Evolutionary conservation across 1,140 invertebrate genomes (phyloP).

Genomic region (Aricia agestis): DNA sequence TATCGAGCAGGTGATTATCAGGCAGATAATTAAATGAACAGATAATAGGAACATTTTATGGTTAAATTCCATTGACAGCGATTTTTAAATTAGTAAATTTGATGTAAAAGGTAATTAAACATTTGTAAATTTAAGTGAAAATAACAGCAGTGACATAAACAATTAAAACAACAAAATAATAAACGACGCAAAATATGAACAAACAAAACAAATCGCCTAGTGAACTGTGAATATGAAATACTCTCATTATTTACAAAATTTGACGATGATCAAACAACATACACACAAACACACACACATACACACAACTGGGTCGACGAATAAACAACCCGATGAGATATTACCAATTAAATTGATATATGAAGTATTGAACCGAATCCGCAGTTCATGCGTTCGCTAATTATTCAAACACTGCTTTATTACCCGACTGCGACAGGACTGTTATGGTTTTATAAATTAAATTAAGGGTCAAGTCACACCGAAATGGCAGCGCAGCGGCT

Average conservation of each 20-base stretch:
- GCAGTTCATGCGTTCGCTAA: constrained; percentile 48
- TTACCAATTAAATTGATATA: constrained; percentile 57
- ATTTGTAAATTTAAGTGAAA: too few relatives aligned
- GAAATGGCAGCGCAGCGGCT: too few relatives aligned
- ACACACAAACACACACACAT: constrained; percentile 37
- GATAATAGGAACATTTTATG: not conserved
- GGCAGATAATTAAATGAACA: not conserved
- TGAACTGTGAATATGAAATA: not conserved
- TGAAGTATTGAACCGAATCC: constrained; percentile 47
- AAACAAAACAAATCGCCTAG: not conserved
- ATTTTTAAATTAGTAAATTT: too few relatives aligned
- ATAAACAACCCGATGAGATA: constrained; percentile 47
- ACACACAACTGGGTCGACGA: constrained; percentile 40
- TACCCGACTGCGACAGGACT: not conserved
- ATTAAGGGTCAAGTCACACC: too few relatives aligned
- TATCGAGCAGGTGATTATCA: not conserved
- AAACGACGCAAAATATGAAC: not conserved
- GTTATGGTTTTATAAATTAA: too few relatives aligned
- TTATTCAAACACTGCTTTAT: constrained; percentile 45
- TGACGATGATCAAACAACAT: constrained; percentile 23
- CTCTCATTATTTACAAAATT: not conserved
- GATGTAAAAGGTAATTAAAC: too few relatives aligned
- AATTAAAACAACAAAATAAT: not conserved
- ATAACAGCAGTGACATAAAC: not conserved
- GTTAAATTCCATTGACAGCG: not conserved